Percentiles rank a stretch among this genome's conserved stretches.
These are phyloP conservation scores for Uria lomvia DNA, from an alignment of 2,113 vertebrate genomes.

Conservation along the genomic window DNA sequence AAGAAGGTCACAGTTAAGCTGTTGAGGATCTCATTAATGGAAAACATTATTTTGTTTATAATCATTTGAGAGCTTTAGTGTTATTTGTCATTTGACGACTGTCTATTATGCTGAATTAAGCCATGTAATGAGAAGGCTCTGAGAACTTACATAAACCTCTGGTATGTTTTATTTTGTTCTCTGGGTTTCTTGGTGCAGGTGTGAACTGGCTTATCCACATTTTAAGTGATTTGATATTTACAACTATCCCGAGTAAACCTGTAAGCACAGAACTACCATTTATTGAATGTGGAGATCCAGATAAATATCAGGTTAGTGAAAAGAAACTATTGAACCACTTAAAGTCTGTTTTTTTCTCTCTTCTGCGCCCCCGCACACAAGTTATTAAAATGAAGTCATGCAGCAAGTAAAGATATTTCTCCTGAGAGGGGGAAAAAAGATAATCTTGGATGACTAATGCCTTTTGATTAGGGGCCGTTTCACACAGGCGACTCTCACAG, in stretches of 20 bases:
- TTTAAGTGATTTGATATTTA: constrained; percentile 58
- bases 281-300: constrained; percentile 62
- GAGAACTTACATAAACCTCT: background rate
- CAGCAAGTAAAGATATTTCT: background rate
- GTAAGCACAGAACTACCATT: constrained; percentile 59
- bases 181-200: constrained; percentile 19
- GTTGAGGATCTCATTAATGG: background rate
- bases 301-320: constrained; percentile 67
- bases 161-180: background rate
- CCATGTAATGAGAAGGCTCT: background rate
- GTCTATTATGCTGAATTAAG: background rate
- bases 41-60: background rate
- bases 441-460: background rate
- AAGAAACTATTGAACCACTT: background rate
- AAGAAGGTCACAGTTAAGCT: background rate
- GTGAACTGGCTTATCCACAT: constrained; percentile 67
- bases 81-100: background rate
- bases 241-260: constrained; percentile 17
- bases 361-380: background rate
- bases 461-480: background rate
- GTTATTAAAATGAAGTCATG: background rate
- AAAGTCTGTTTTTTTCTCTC: background rate
- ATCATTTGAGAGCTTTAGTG: background rate
- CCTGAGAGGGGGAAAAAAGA: background rate
- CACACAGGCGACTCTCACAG: background rate